Percentiles rank a stretch among this genome's conserved stretches.
These are phyloP conservation scores for Silurus lanzhouensis DNA, from an alignment of 2,797 vertebrate genomes.

Conservation along the genomic window DNA sequence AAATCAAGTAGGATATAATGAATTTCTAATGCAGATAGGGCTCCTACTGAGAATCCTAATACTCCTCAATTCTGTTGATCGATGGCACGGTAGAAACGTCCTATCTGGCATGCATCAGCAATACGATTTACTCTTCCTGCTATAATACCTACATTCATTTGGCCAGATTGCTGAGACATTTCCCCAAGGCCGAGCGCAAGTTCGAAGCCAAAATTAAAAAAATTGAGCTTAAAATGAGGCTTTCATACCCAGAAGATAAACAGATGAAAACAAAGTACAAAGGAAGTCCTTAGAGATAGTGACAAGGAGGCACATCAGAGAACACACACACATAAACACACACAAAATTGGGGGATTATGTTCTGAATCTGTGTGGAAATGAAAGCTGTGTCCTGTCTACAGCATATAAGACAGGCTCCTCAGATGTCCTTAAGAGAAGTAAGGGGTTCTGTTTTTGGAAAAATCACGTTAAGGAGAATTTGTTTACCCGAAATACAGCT, in stretches of 20 bases:
- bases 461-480: not conserved
- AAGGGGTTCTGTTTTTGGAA: not conserved
- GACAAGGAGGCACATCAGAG: not conserved
- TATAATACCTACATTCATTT: conserved; percentile 27
- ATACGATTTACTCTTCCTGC: not conserved
- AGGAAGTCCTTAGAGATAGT: conserved; percentile 4
- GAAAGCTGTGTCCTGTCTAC: not conserved
- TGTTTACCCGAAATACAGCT: not conserved
- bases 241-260: conserved; percentile 31
- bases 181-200: conserved; percentile 8
- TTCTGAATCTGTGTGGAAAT: not conserved
- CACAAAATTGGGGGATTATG: not conserved
- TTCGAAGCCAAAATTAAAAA: conserved; percentile 33
- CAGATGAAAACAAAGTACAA: conserved; percentile 24
- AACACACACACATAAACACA: not conserved
- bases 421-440: not conserved
- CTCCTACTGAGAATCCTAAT: conserved; percentile 6
- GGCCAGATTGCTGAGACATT: conserved; percentile 14
- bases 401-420: not conserved
- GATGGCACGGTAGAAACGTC: conserved; percentile 23
- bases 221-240: conserved; percentile 1
- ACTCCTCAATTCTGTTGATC: conserved; percentile 6
- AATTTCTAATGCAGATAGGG: not conserved
- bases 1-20: not conserved
- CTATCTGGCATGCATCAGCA: conserved; percentile 27